Conservation (phyloP, 2,888 invertebrate species). For the Caenorhabditis sp. region DNA sequence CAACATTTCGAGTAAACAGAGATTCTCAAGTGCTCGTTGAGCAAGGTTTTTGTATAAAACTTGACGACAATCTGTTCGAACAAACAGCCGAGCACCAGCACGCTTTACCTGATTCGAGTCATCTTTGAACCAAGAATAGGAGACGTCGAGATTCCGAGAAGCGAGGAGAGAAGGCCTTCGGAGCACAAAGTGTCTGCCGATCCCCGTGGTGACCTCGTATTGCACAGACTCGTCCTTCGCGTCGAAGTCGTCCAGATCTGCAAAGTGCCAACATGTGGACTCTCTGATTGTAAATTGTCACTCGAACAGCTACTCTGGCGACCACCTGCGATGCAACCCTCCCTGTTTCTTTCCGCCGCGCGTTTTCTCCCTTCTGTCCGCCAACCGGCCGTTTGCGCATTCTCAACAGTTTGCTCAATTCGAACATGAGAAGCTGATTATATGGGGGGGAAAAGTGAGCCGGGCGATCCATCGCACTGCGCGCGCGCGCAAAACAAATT, state of each 20-base stretch:
- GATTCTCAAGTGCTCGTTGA: conserved; percentile 39
- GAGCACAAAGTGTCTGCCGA: conserved; percentile 51
- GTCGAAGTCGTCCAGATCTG: conserved; percentile 57
- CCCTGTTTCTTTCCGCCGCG: conserved; percentile 33
- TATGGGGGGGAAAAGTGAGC: conserved; percentile 22
- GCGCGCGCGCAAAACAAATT: conserved; percentile 38
- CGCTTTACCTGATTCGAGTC: conserved; percentile 42
- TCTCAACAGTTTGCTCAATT: conserved; percentile 49
- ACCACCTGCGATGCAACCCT: conserved; percentile 3
- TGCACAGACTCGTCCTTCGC: conserved; percentile 38
- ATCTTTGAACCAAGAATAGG: conserved; percentile 54
- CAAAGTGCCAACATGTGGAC: conserved; percentile 32
- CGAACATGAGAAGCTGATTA: conserved; percentile 58
- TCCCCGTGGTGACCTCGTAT: conserved; percentile 48
- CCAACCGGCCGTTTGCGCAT: conserved; percentile 24
- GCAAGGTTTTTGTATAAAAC: conserved; percentile 11
- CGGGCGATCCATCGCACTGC: not conserved
- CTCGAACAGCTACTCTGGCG: not conserved
- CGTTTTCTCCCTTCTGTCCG: conserved; percentile 4
- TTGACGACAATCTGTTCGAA: conserved; percentile 16
- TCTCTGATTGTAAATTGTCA: conserved; percentile 10
- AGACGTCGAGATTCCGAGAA: conserved; percentile 32
- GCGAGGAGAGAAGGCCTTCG: conserved; percentile 40
- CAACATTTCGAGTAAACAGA: conserved; percentile 48
- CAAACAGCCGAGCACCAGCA: conserved; percentile 3